A percentile compares a stretch with the other conserved stretches of the same genome.
Evolutionary conservation across 2,113 vertebrate genomes (phyloP).

Genomic region (Lonchura striata): DNA sequence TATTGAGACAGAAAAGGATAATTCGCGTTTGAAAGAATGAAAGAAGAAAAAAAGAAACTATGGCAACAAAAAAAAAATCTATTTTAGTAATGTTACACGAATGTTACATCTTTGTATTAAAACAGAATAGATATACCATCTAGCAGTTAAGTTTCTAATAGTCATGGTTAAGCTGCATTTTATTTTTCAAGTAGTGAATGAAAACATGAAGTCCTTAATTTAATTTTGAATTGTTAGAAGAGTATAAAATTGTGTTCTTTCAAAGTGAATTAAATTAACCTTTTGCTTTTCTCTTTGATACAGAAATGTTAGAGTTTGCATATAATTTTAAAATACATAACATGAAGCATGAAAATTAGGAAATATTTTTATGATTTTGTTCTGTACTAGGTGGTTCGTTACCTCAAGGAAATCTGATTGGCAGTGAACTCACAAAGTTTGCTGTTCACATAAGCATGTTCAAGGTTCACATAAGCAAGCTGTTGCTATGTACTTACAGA

Average conservation of each 20-base stretch:
- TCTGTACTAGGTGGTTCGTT: background rate
- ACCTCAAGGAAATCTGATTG: background rate
- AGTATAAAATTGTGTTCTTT: conserved; percentile 64
- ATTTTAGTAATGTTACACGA: background rate
- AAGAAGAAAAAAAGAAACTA: conserved; percentile 19
- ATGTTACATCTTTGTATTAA: conserved; percentile 10
- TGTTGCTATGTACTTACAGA: background rate
- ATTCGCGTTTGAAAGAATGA: conserved; percentile 47
- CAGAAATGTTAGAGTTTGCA: background rate
- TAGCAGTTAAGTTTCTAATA: conserved; percentile 4
- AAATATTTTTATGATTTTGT: background rate
- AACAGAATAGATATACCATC: background rate
- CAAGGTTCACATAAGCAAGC: background rate
- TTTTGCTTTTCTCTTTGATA: conserved; percentile 57
- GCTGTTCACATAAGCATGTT: no score
- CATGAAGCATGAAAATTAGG: background rate
- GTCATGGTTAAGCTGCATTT: background rate
- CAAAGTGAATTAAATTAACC: conserved; percentile 72
- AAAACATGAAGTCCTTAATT: conserved; percentile 58
- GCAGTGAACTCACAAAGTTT: background rate
- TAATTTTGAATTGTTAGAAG: conserved; percentile 40
- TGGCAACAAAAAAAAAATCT: conserved; percentile 9
- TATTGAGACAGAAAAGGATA: conserved; percentile 41
- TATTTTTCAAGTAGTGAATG: conserved; percentile 69
- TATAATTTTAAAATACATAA: conserved; percentile 5